Evolutionary conservation across 1,140 invertebrate genomes (phyloP).

Genomic region (Orchestia grillus): DNA sequence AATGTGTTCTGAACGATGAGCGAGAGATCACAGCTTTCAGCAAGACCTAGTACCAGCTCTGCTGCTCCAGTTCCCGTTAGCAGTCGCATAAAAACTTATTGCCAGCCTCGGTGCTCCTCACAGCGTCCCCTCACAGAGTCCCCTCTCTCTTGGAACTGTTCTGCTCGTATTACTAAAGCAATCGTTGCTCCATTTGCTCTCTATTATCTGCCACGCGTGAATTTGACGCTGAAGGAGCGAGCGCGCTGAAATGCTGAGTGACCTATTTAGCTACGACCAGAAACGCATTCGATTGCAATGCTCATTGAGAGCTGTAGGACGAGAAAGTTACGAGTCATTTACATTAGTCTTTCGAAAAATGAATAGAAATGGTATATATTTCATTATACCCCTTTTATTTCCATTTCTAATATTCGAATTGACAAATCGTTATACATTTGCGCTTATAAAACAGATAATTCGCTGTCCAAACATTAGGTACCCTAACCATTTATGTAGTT

Average conservation of each 20-base stretch:
- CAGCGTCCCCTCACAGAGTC: background rate
- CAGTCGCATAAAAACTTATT: background rate
- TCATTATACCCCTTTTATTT: no score
- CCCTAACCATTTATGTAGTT: no score
- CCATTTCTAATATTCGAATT: no score
- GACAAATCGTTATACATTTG: no score
- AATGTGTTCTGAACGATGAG: background rate
- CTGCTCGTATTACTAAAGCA: background rate
- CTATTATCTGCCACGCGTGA: background rate
- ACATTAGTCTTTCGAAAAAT: no score
- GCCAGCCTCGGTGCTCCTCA: background rate
- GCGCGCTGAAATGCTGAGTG: background rate
- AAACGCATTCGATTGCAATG: background rate
- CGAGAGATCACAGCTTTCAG: background rate
- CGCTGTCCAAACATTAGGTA: no score
- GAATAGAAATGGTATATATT: no score
- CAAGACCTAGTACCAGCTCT: background rate
- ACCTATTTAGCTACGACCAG: background rate
- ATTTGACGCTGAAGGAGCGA: background rate
- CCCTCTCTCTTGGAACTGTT: background rate
- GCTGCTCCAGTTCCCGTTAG: background rate
- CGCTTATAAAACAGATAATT: no score
- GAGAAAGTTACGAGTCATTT: background rate
- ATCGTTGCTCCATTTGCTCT: background rate
- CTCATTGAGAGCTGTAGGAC: background rate